Evolutionary conservation across 2,113 vertebrate species (phyloP).

Genomic region (Cromileptes altivelis): DNA sequence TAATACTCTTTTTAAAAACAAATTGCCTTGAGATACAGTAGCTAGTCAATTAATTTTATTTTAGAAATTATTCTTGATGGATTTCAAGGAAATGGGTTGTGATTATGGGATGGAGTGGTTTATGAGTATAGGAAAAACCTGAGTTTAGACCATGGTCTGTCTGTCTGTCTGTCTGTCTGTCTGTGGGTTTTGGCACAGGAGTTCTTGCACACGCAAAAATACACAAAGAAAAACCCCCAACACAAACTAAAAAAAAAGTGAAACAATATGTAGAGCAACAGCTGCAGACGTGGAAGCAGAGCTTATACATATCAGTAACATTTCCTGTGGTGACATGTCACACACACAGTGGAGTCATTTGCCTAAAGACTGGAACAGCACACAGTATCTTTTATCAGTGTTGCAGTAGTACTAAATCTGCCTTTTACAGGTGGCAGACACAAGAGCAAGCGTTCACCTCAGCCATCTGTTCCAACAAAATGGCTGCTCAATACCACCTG

Average conservation of each 20-base stretch:
- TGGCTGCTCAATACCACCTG: not conserved
- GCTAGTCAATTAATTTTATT: not conserved
- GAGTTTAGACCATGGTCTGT: conserved; percentile 29
- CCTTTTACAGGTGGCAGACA: conserved; percentile 11
- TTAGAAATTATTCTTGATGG: not conserved
- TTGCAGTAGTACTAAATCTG: conserved; percentile 13
- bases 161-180: not conserved
- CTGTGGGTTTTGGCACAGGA: conserved; percentile 41
- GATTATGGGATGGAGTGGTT: conserved; percentile 20
- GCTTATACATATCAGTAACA: conserved; percentile 26
- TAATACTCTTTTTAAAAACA: not conserved
- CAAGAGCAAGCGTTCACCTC: not conserved
- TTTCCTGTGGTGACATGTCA: conserved; percentile 7
- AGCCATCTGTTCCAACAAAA: not conserved
- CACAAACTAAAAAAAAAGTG: conserved; percentile 25
- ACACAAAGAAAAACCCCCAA: conserved; percentile 5
- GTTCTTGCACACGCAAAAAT: not conserved
- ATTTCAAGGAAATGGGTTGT: conserved; percentile 5
- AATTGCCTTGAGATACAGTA: conserved; percentile 11
- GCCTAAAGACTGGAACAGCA: not conserved
- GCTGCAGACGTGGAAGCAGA: not conserved
- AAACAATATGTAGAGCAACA: not conserved
- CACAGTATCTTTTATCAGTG: not conserved
- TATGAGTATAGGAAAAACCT: conserved; percentile 42
- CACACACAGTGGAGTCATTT: not conserved